A percentile compares a stretch with the other conserved stretches of the same genome.
phyloP scores from a whole-genome alignment of 1,140 invertebrate species.

The Venturia canescens region DNA sequence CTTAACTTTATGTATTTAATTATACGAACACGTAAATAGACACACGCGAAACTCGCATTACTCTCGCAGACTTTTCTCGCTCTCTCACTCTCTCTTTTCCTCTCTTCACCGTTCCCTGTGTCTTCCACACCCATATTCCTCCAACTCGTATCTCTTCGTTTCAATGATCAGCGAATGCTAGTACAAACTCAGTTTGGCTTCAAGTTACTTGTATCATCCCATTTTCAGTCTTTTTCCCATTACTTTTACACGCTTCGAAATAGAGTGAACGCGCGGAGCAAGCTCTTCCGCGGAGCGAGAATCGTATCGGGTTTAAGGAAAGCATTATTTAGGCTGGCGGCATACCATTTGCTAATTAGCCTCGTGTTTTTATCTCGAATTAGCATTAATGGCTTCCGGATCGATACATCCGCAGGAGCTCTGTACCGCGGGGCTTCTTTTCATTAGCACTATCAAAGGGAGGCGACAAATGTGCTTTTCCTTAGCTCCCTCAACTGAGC shows the following conservation, averaged over 20 bases:
- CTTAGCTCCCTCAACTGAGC: too few relatives aligned
- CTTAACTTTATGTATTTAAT: constrained; percentile 44
- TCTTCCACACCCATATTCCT: neutral
- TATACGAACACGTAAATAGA: constrained; percentile 44
- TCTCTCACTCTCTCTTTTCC: neutral
- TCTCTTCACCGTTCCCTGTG: neutral
- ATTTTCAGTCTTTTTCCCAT: neutral
- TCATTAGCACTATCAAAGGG: too few relatives aligned
- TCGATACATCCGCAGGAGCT: too few relatives aligned
- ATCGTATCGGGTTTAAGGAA: too few relatives aligned
- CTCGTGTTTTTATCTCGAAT: too few relatives aligned
- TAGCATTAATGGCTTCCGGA: too few relatives aligned
- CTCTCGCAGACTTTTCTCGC: constrained; percentile 1
- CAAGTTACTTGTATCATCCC: neutral
- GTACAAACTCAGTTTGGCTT: constrained; percentile 1
- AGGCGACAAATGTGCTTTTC: too few relatives aligned
- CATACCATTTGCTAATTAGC: too few relatives aligned
- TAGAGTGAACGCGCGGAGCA: too few relatives aligned
- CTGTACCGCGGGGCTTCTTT: too few relatives aligned
- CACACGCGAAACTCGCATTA: constrained; percentile 38
- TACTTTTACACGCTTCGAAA: neutral
- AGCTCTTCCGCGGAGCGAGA: too few relatives aligned
- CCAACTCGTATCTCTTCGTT: neutral
- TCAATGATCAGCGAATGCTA: neutral
- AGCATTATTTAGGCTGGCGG: too few relatives aligned